Base-by-base conservation (phyloP, 2,888 invertebrate species). In the Cephus runcator region DNA sequence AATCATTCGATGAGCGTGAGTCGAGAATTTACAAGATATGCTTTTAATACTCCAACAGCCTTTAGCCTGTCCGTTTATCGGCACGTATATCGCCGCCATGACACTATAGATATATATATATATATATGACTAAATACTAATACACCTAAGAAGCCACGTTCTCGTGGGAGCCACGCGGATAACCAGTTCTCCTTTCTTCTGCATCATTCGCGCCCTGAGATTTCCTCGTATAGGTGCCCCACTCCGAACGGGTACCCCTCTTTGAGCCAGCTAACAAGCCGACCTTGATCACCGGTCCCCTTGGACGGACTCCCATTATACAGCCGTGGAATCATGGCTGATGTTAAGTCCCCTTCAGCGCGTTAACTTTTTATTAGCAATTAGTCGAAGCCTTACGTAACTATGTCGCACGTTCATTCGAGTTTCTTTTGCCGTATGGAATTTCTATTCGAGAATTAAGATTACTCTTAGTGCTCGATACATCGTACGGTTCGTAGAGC, bases 241-340 rank as follows among this genome's bases (percentile, higher is more conserved):
- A 71, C 30, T 35, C 74, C 74, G 12, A 35, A 11, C 12, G 23
- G 34, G 74, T 34, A n/a, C 77, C 83, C 80, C 56, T 79, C 77
- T 88, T 86, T 85, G 81, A 69, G 85, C 85, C 86, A 85, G 84
- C 84, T 87, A 87, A 85, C 89, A 87, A 84, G 88, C 86, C 87
- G 90, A 84, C 90, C 90, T 90, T 90, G 90, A 85, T 84, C 84
- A 80, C 75, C 78, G 79, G 73, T 81, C 81, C 83, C 84, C 79
- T 76, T 81, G 79, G 56, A 9, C 71, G 71, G 71, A 71, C 71
- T 30, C 35, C 80, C 73, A 77, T 79, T 79, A 79, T 81, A 80
- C 74, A 77, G 69, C 69, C 73, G 56, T 35, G 83, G 79, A 81
- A 84, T 87, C 87, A 88, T 89, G 88, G 87, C 87, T 86, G 87